A percentile compares a stretch with the other conserved stretches of the same genome.
Conservation (phyloP, 2,888 invertebrate genomes). For the Notodonta ziczac region DNA sequence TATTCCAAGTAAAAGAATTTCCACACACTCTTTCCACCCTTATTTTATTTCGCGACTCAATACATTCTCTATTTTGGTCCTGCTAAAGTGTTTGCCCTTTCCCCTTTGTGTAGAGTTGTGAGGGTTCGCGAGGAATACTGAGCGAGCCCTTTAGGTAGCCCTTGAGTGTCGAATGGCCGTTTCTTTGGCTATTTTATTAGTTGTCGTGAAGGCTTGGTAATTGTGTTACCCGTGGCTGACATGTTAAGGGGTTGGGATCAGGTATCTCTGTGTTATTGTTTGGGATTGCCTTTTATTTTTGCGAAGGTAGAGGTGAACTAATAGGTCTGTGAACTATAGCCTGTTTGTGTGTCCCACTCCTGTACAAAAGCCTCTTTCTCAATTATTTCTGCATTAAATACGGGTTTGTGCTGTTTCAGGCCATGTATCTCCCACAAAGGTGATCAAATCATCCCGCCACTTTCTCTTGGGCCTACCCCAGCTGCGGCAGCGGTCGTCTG, state of each 20-base stretch:
- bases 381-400: too few species aligned
- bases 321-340: too few species aligned
- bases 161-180: conserved; percentile 73
- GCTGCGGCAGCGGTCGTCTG: too few species aligned
- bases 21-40: conserved; percentile 69
- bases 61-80: conserved; percentile 79
- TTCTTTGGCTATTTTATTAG: conserved; percentile 80
- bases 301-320: conserved; percentile 9
- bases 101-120: conserved; percentile 66
- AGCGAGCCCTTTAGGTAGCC: conserved; percentile 64
- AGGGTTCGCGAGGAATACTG: conserved; percentile 78
- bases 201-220: conserved; percentile 73
- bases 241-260: conserved; percentile 32
- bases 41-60: conserved; percentile 83
- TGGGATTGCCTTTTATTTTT: conserved; percentile 3
- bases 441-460: too few species aligned
- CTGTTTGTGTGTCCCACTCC: too few species aligned
- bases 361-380: too few species aligned
- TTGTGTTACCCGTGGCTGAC: conserved; percentile 60
- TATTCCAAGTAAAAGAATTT: conserved; percentile 47
- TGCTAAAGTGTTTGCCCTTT: conserved; percentile 76
- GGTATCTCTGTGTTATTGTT: conserved; percentile 6
- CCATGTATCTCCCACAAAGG: too few species aligned
- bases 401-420: too few species aligned
- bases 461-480: too few species aligned